Base-by-base conservation (phyloP, 2,113 vertebrate genomes). In the Ellobius talpinus region DNA sequence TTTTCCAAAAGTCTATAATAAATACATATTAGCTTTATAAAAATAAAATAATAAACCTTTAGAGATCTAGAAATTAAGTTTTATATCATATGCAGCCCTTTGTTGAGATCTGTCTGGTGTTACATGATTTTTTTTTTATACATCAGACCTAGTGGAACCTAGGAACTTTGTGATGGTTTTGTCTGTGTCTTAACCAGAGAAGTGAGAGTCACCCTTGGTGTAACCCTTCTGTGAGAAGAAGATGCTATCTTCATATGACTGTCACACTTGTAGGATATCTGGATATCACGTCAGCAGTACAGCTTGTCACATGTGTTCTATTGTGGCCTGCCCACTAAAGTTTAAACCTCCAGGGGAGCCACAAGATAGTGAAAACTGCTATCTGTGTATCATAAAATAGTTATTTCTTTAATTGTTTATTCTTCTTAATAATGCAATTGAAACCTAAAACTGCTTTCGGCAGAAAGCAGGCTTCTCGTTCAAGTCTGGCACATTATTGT, bases 261-360 rank as follows among this genome's bases (percentile, higher is more conserved):
- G n/a, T 42, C 7, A 16, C 23, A 42, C n/a, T 16, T 82, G 52
- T 8, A n/a, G 5, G 11, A 0, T 14, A 42, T 39, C 55, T 84
- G 55, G 36, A 63, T 84, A 16, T n/a, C 33, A 52, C 21, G 14
- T 58, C 78, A 58, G 73, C 11, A 26, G 47, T 16, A 24, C 61
- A 45, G n/a, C 61, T 33, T 63, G 39, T 63, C 82, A 19, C 82
- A 31, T 5, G 82, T 65, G 36, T 29, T 29, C n/a, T 42, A 26
- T 26, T 82, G 11, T 61, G 31, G 93, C 87, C 97, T 96, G 78
- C 33, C 50, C 52, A 81, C 72, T 90, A 79, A 73, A 82, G 74
- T 33, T 7, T 92, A 93, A 91, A 87, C 96, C 85, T 93, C 58
- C 16, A n/a, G 6, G 17, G 36, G 31, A 5, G 21, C 52, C 74